Evolutionary conservation across 2,797 vertebrate species (phyloP).

Genomic region (Sebastes cheni): DNA sequence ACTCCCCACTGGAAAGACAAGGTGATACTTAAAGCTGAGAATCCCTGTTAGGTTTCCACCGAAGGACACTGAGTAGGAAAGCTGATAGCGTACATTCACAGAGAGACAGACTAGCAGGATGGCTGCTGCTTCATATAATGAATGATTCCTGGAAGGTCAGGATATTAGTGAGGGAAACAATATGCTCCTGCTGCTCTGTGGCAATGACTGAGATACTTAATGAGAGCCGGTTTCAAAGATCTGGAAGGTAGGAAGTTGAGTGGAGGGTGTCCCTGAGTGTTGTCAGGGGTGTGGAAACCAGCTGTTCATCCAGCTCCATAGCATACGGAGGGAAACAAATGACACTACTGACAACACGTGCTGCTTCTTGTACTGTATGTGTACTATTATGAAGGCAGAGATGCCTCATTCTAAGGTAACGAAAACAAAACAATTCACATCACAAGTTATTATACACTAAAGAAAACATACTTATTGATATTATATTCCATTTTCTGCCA

Average conservation of each 20-base stretch:
- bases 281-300: constrained; percentile 36
- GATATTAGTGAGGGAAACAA: constrained; percentile 41
- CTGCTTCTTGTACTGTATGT: background rate
- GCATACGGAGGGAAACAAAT: constrained; percentile 5
- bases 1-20: constrained; percentile 85
- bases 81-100: constrained; percentile 4
- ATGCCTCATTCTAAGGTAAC: no score
- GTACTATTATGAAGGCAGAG: background rate
- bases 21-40: background rate
- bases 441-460: no score
- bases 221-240: constrained; percentile 53
- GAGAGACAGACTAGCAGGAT: background rate
- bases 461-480: no score
- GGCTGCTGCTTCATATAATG: constrained; percentile 33
- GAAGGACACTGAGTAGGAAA: background rate
- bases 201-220: constrained; percentile 27
- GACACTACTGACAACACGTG: constrained; percentile 5
- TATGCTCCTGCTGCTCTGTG: constrained; percentile 47
- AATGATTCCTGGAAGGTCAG: constrained; percentile 30
- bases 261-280: constrained; percentile 24
- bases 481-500: no score
- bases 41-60: background rate
- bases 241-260: constrained; percentile 13
- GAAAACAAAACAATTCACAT: no score
- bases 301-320: constrained; percentile 40